These are phyloP conservation scores for Climacteris rufus DNA, from an alignment of 2,113 vertebrate genomes.

Conservation along the genomic window DNA sequence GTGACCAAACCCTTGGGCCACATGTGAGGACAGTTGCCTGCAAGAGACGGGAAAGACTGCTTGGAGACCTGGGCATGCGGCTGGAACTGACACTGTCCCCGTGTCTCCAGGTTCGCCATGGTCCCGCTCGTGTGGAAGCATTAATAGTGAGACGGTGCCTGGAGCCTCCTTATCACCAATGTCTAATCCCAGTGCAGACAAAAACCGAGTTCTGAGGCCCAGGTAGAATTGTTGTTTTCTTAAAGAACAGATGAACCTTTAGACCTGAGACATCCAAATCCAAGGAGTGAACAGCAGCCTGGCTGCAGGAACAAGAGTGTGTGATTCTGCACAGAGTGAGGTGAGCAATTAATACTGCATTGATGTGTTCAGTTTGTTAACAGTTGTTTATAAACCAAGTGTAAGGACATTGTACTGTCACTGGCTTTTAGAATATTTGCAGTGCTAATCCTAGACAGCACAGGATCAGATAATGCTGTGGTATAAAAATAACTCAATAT, in stretches of 20 bases:
- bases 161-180: not conserved
- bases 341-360: not conserved
- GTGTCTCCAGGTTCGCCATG: not conserved
- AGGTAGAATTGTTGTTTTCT: not conserved
- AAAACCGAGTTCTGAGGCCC: not conserved
- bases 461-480: not conserved
- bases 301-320: not conserved
- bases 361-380: not conserved
- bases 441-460: not conserved
- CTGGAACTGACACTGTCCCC: accelerated
- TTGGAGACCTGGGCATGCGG: not conserved
- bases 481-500: not conserved
- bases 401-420: not conserved
- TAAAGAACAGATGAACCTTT: not conserved
- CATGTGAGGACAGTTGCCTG: accelerated
- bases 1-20: not conserved
- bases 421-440: not conserved
- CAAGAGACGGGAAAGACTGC: no score
- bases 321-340: not conserved
- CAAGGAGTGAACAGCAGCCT: not conserved
- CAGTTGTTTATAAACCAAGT: not conserved
- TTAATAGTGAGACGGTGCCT: not conserved
- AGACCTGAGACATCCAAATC: not conserved
- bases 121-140: not conserved
- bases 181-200: not conserved